phyloP scores from a whole-genome alignment of 2,888 invertebrate species.

The Willowsia nigromaculata region DNA sequence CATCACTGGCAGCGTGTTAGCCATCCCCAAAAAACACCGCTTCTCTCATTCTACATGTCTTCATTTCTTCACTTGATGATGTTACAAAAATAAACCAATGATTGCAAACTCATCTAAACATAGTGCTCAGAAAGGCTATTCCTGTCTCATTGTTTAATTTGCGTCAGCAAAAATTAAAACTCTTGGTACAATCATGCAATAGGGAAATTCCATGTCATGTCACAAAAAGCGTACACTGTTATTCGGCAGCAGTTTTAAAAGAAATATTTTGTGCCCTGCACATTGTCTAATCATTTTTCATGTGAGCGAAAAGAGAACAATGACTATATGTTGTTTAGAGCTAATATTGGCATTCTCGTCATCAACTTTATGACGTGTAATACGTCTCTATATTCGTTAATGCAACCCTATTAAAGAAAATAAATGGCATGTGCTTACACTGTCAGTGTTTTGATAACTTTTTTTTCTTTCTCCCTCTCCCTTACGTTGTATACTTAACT shows the following conservation, averaged over 20 bases:
- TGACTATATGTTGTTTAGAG: slow-evolving; percentile 9
- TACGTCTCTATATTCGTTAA: not conserved
- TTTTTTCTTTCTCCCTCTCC: not conserved
- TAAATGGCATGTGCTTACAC: not conserved
- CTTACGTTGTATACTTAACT: not conserved
- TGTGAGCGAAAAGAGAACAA: slow-evolving; percentile 3
- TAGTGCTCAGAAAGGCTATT: not conserved
- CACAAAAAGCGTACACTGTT: not conserved
- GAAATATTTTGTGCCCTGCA: not conserved
- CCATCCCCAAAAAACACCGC: slow-evolving; percentile 27
- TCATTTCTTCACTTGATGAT: not conserved
- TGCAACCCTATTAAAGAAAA: not conserved
- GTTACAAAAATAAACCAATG: not conserved
- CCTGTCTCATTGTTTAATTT: not conserved
- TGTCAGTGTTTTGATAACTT: not conserved
- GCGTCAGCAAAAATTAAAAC: not conserved
- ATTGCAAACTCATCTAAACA: not conserved
- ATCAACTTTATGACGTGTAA: not conserved
- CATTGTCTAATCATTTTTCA: not conserved
- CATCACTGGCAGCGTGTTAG: not conserved
- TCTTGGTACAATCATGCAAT: not conserved
- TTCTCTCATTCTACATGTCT: not conserved
- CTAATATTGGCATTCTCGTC: slow-evolving; percentile 6
- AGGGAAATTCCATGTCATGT: slow-evolving; percentile 6
- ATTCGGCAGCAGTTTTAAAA: not conserved